Conservation (phyloP, 2,113 vertebrate species). For the Chionomys nivalis region DNA sequence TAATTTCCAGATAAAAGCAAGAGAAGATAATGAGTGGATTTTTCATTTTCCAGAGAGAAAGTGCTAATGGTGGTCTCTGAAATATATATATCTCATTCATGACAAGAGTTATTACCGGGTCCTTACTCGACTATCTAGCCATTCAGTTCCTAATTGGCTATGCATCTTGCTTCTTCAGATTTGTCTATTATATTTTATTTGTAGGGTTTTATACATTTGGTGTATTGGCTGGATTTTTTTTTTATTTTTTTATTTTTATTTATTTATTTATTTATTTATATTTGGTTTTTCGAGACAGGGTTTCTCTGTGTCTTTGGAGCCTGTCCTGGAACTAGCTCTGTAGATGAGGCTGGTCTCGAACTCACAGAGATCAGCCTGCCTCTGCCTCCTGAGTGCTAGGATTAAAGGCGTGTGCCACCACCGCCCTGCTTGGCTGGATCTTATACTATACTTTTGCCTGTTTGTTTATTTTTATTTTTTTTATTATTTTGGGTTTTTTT, state of each 20-base stretch:
- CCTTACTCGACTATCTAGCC: slow-evolving; percentile 40
- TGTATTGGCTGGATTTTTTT: no score
- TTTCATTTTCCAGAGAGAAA: slow-evolving; percentile 76
- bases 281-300: no score
- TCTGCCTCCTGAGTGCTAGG: no score
- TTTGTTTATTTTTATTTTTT: not conserved
- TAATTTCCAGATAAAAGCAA: slow-evolving; percentile 72
- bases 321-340: no score
- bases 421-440: no score
- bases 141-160: slow-evolving; percentile 57
- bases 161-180: not conserved
- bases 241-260: no score
- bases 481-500: no score
- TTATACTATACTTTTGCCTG: not conserved
- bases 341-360: no score
- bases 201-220: not conserved
- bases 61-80: slow-evolving; percentile 54
- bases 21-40: slow-evolving; percentile 65
- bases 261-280: no score
- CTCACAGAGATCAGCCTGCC: no score
- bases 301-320: no score
- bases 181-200: slow-evolving; percentile 11
- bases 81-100: slow-evolving; percentile 25
- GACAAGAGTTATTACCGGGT: slow-evolving; percentile 43
- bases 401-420: no score